Percentiles rank a stretch among this genome's conserved stretches.
These are phyloP conservation scores for Corella eumyota DNA, from an alignment of 23 tunicate species.

Conservation along the genomic window DNA sequence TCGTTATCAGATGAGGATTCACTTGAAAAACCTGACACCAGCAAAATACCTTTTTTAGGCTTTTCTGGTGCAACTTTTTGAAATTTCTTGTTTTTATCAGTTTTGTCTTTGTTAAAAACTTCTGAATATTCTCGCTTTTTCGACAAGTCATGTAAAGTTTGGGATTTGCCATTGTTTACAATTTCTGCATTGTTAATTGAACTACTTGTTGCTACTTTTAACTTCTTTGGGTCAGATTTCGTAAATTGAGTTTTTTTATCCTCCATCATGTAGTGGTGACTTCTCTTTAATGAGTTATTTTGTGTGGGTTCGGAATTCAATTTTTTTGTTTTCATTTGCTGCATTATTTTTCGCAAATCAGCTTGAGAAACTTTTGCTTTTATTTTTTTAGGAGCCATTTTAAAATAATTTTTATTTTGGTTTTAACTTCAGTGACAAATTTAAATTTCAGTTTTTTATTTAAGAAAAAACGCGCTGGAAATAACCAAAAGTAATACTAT, in stretches of 20 bases:
- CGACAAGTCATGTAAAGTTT: too few species aligned
- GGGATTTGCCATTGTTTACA: too few species aligned
- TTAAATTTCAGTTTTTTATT: too few species aligned
- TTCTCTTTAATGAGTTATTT: neutral
- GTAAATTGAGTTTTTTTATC: neutral
- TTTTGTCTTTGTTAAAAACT: too few species aligned
- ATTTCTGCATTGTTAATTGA: neutral
- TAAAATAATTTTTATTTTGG: too few species aligned
- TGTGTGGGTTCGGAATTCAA: neutral
- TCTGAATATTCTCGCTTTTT: too few species aligned
- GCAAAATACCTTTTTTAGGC: too few species aligned
- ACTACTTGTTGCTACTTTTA: neutral
- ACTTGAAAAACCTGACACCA: slow-evolving; percentile 15
- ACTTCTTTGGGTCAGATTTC: neutral
- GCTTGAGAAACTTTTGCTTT: slow-evolving; percentile 65
- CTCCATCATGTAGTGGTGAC: neutral
- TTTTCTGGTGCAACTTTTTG: too few species aligned
- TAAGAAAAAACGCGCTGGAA: too few species aligned
- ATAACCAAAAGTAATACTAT: too few species aligned
- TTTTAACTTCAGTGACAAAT: too few species aligned
- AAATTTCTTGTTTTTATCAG: too few species aligned
- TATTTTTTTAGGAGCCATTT: slow-evolving; percentile 47
- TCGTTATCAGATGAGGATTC: slow-evolving; percentile 23
- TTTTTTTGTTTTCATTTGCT: slow-evolving; percentile 59
- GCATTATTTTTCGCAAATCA: slow-evolving; percentile 78